Percentiles rank a stretch among this genome's conserved stretches.
Conservation (phyloP, 1,140 invertebrate genomes). For the Bombus haemorrhoidalis region DNA sequence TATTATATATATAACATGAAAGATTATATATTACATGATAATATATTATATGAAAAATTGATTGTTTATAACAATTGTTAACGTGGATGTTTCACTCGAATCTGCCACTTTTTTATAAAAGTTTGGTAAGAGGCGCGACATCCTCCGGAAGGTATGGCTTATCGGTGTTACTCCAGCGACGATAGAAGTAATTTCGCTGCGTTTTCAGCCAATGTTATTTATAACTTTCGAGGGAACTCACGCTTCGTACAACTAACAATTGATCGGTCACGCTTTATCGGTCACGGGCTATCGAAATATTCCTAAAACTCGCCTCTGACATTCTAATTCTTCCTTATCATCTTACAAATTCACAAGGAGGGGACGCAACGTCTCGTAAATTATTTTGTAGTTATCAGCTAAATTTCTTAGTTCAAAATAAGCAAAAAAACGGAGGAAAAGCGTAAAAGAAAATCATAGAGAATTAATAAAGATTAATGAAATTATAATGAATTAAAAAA, state of each 20-base stretch:
- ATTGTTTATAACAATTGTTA: slow-evolving; percentile 16
- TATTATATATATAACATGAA: no score
- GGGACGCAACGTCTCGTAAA: background rate
- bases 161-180: slow-evolving; percentile 25
- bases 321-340: slow-evolving; percentile 16
- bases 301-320: slow-evolving; percentile 28
- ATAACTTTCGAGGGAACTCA: slow-evolving; percentile 23
- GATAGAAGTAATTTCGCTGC: slow-evolving; percentile 53
- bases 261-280: slow-evolving; percentile 36
- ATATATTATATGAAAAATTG: background rate
- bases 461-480: background rate
- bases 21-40: background rate
- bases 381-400: background rate
- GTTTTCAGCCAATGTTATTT: slow-evolving; percentile 52
- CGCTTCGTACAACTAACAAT: slow-evolving; percentile 29
- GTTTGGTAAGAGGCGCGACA: background rate
- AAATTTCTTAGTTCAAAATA: background rate
- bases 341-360: background rate
- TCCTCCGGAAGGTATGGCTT: background rate
- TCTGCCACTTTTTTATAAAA: background rate
- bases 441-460: background rate
- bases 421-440: no score
- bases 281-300: slow-evolving; percentile 47
- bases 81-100: slow-evolving; percentile 11
- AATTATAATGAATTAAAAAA: background rate